Conservation (phyloP, 1,140 invertebrate genomes). For the Cyrtorhinus lividipennis region DNA sequence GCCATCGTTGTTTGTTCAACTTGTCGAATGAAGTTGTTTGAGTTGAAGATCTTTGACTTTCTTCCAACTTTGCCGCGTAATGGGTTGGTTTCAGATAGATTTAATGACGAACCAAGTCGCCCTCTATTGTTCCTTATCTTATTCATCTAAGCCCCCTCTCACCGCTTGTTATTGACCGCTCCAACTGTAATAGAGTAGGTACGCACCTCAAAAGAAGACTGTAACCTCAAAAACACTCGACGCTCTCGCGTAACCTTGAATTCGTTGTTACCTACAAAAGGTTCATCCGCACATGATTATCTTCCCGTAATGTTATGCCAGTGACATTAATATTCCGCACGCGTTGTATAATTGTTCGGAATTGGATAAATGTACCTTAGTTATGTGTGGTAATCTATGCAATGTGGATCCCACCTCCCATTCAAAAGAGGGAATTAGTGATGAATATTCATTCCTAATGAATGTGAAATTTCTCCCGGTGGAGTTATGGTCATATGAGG, state of each 20-base stretch:
- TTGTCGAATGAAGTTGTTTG: not conserved
- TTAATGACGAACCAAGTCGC: not conserved
- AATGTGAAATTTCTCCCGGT: not conserved
- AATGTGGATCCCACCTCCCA: not conserved
- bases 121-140: too few relatives aligned
- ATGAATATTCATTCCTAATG: not conserved
- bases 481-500: too few relatives aligned
- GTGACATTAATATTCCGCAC: not conserved
- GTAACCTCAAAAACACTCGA: too few relatives aligned
- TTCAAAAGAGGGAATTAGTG: not conserved
- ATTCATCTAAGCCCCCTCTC: too few relatives aligned
- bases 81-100: not conserved
- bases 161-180: too few relatives aligned
- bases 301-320: not conserved
- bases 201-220: too few relatives aligned
- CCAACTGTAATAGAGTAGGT: too few relatives aligned
- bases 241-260: too few relatives aligned
- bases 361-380: not conserved
- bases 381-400: not conserved
- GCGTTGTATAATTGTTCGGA: not conserved
- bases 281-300: too few relatives aligned
- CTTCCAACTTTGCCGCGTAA: too few relatives aligned
- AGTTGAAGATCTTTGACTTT: not conserved
- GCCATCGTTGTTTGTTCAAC: not conserved
- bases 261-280: too few relatives aligned